Evolutionary conservation across 23 tunicate species (phyloP), one percentile per base, ranked within the genome.

Genomic region (Halocynthia roretzi): DNA sequence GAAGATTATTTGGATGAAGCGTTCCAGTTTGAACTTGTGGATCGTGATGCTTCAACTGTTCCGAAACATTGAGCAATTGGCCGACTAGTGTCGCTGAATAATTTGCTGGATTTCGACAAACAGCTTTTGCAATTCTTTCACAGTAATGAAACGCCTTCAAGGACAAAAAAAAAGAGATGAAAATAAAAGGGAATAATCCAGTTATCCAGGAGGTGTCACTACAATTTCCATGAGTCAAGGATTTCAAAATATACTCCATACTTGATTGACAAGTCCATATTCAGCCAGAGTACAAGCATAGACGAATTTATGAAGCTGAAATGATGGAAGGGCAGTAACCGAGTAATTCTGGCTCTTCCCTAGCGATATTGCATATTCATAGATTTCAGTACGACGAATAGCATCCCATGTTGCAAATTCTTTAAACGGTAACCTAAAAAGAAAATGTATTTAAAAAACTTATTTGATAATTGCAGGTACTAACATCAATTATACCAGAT

Each of bases 121-220:
- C 66, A 14, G 82, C 52, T 20, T 81, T 84, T 50, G 99, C 87
- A 14, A 94, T 81, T 67, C 52, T 51, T 77, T 94, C 99, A 62
- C 88, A 94, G 79, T 94, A 94, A 56, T 88, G 87, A 40, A 88
- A 88, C 2, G 99, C 99, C 96, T 96, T 82, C 10, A 20, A 88
- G 44, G 44, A 31, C 44, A 31, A 31, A 2, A 31, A 58, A 58
- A 58, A 58, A 14, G 2, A 58, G 64, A 58, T 2, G 64, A 58
- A 14, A 58, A 58, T 58, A 4, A 58, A 58, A 15, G 64, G 2
- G 15, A n/a, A 58, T 58, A 14, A n/a, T 58, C 2, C n/a, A 58
- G 15, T 14, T 1, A 15, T 58, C 4, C 17, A 4, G 80, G 18
- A 62, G 40, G 6, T 0, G 75, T 18, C 14, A 5, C 50, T 65